Evolutionary conservation across 2,797 vertebrate genomes (phyloP).

Genomic region (Synaphobranchus kaupii): DNA sequence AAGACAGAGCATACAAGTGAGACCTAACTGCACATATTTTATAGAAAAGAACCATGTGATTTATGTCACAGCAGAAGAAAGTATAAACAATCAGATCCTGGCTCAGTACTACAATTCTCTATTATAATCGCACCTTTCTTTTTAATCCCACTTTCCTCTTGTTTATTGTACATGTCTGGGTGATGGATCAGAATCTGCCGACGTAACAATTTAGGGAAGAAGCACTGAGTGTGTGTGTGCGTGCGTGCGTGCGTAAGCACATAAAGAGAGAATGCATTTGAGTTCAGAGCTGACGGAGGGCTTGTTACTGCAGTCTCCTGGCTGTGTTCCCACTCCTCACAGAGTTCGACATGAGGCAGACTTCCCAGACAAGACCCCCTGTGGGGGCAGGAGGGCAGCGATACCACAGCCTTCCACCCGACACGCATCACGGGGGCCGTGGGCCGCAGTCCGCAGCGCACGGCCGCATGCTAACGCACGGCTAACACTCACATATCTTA

Average conservation of each 20-base stretch:
- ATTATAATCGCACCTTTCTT: neutral
- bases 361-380: conserved; percentile 11
- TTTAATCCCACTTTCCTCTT: neutral
- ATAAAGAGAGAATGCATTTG: neutral
- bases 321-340: conserved; percentile 8
- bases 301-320: conserved; percentile 11
- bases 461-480: neutral
- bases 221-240: neutral
- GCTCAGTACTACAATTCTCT: neutral
- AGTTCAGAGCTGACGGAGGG: neutral
- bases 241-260: neutral
- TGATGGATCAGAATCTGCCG: neutral
- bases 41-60: neutral
- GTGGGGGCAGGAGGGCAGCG: neutral
- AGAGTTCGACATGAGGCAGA: conserved; percentile 6
- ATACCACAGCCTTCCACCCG: neutral
- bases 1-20: neutral
- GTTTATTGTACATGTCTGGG: neutral
- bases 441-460: neutral
- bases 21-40: neutral
- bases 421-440: neutral
- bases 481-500: neutral
- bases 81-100: neutral
- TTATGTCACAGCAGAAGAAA: neutral
- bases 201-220: neutral